Evolutionary conservation across 1,140 invertebrate genomes (phyloP).

Genomic region (Drosophila ogumai): DNA sequence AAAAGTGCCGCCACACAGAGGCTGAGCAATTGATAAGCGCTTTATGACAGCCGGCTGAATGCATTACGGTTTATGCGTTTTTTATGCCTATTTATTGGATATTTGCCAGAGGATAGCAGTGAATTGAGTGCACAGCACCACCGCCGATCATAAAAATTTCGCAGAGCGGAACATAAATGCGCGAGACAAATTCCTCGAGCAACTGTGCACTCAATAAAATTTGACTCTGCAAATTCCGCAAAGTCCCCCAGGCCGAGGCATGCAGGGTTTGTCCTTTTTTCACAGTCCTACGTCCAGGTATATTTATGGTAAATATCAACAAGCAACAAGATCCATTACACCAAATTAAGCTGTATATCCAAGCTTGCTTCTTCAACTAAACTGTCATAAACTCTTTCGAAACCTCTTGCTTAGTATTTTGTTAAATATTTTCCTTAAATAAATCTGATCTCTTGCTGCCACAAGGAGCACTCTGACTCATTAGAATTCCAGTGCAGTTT

Average conservation of each 20-base stretch:
- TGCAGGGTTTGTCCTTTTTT: neutral
- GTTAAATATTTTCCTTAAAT: neutral
- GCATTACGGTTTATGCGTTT: constrained; percentile 57
- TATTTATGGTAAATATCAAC: too few species aligned
- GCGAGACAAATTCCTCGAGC: constrained; percentile 20
- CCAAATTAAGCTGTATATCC: too few species aligned
- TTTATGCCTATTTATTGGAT: constrained; percentile 41
- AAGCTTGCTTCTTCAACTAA: neutral
- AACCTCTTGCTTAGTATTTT: neutral
- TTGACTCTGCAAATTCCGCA: constrained; percentile 16
- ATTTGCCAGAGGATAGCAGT: constrained; percentile 8
- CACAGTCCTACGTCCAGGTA: too few species aligned
- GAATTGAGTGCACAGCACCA: constrained; percentile 11
- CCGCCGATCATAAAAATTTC: constrained; percentile 26
- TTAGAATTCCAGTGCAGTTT: constrained; percentile 29
- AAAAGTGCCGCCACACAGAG: constrained; percentile 49
- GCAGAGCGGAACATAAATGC: constrained; percentile 21
- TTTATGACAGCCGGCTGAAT: constrained; percentile 49
- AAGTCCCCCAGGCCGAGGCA: neutral
- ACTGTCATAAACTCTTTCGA: neutral
- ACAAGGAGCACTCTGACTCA: neutral
- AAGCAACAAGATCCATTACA: too few species aligned
- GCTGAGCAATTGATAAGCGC: constrained; percentile 52
- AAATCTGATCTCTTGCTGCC: neutral
- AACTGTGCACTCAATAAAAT: constrained; percentile 39